phyloP scores from a whole-genome alignment of 2,113 vertebrate genomes.

The Rhinolophus ferrumequinum region DNA sequence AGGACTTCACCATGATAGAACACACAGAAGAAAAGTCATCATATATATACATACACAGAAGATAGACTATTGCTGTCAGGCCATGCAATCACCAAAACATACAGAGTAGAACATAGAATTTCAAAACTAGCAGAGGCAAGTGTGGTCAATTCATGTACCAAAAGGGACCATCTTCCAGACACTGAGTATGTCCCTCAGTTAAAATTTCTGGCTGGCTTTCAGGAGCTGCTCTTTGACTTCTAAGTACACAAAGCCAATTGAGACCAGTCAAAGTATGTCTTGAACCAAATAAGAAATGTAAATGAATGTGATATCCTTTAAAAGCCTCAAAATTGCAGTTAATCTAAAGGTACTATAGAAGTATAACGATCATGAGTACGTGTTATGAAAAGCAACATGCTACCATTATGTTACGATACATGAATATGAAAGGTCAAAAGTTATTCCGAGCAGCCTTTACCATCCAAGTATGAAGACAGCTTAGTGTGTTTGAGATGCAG shows the following conservation, averaged over 20 bases:
- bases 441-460: background rate
- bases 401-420: accelerated
- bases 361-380: background rate
- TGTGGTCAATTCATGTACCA: background rate
- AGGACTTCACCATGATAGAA: background rate
- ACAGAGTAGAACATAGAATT: background rate
- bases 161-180: background rate
- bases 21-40: background rate
- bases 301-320: background rate
- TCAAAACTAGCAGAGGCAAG: background rate
- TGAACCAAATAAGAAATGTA: background rate
- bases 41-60: background rate
- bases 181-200: background rate
- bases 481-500: background rate
- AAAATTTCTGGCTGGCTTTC: background rate
- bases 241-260: background rate
- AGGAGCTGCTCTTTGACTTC: conserved; percentile 32
- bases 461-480: background rate
- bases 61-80: background rate
- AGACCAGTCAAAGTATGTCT: background rate
- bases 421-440: background rate
- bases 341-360: background rate
- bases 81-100: background rate
- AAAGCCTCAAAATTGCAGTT: background rate
- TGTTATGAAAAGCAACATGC: background rate